Percentiles rank a stretch among this genome's conserved stretches.
Conservation (phyloP, 2,888 invertebrate genomes). For the Tenthredo notha region DNA sequence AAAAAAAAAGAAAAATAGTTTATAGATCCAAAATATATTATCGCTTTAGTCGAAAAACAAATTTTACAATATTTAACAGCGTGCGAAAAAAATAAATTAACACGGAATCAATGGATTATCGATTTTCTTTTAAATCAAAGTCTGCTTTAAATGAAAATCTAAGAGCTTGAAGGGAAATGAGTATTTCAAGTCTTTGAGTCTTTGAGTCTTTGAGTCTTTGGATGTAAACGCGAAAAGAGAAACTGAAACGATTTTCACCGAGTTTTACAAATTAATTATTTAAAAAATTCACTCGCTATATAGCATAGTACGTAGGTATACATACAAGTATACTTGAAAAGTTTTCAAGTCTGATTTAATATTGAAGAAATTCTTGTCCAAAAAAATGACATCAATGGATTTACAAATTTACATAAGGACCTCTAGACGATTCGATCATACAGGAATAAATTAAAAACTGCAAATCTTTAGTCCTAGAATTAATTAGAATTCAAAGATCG, state of each 20-base stretch:
- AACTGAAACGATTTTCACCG: conserved; percentile 15
- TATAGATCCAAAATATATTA: too few species aligned
- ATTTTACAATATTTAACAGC: not conserved
- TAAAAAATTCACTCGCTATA: not conserved
- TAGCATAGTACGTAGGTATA: not conserved
- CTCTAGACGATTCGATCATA: too few species aligned
- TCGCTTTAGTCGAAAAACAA: not conserved
- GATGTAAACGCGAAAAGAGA: not conserved
- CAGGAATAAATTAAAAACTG: too few species aligned
- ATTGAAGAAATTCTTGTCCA: not conserved
- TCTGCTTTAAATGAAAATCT: not conserved
- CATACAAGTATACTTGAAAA: not conserved
- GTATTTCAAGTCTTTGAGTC: not conserved
- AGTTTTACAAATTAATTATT: conserved; percentile 45
- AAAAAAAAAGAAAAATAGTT: not conserved
- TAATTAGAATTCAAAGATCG: too few species aligned
- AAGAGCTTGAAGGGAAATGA: not conserved
- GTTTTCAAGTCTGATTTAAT: conserved; percentile 22
- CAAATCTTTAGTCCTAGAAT: too few species aligned
- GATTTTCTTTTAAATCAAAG: not conserved
- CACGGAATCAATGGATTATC: not conserved
- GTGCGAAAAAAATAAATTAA: not conserved
- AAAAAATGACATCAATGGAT: not conserved
- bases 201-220: conserved; percentile 3
- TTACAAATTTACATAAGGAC: too few species aligned